phyloP scores from a whole-genome alignment of 1,140 invertebrate genomes.

The Conus betulinus region DNA sequence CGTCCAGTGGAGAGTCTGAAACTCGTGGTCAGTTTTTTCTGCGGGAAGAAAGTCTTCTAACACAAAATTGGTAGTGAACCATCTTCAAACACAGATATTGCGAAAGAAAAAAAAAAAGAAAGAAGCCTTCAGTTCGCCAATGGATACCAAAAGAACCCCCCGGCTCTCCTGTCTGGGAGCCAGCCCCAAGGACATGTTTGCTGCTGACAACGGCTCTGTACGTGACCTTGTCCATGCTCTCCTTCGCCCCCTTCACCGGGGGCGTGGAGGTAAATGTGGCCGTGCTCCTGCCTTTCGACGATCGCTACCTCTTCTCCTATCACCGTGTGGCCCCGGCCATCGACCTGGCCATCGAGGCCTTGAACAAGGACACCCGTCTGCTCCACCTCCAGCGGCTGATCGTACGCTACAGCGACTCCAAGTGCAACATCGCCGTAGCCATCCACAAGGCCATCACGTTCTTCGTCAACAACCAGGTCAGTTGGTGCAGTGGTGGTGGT shows the following conservation, averaged over 20 bases:
- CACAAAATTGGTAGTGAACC: not conserved
- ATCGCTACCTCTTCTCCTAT: constrained; percentile 81
- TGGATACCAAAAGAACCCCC: not conserved
- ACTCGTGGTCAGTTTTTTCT: too few relatives aligned
- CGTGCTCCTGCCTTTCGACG: constrained; percentile 83
- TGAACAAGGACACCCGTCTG: constrained; percentile 75
- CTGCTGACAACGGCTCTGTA: not conserved
- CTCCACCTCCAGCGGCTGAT: constrained; percentile 41
- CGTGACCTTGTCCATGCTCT: not conserved
- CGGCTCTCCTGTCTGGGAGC: not conserved
- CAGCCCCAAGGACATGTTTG: not conserved
- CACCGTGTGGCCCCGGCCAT: constrained; percentile 85
- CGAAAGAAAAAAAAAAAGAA: not conserved
- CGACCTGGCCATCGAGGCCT: constrained; percentile 81
- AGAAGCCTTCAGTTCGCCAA: not conserved
- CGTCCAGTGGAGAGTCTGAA: too few relatives aligned
- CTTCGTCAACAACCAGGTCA: constrained; percentile 49
- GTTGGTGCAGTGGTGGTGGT: not conserved
- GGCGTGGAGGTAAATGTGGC: constrained; percentile 75
- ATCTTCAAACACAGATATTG: too few relatives aligned
- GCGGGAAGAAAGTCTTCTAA: not conserved
- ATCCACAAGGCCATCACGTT: constrained; percentile 65
- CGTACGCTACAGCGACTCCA: constrained; percentile 52
- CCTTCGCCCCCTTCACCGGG: not conserved
- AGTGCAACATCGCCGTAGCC: constrained; percentile 52